Conservation (phyloP, 1,140 invertebrate genomes). For the Sycophila sp. region DNA sequence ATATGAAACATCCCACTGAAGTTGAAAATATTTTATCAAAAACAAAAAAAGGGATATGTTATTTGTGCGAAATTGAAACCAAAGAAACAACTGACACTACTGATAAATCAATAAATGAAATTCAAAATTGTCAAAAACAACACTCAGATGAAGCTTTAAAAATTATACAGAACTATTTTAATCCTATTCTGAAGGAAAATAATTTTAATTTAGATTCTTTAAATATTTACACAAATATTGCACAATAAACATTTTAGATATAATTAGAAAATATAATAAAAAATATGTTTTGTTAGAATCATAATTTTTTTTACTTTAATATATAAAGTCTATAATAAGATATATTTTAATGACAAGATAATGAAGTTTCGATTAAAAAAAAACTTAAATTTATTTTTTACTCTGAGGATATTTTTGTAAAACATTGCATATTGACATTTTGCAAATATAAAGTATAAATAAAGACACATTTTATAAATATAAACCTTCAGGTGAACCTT, state of each 20-base stretch:
- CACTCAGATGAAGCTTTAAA: conserved; percentile 43
- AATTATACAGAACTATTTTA: conserved; percentile 48
- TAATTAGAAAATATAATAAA: background rate
- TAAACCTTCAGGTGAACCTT: conserved; percentile 98
- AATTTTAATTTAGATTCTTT: conserved; percentile 41
- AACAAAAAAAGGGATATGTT: conserved; percentile 54
- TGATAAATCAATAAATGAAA: conserved; percentile 41
- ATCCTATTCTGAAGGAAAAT: conserved; percentile 45
- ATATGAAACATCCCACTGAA: conserved; percentile 47
- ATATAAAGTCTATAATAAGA: too few species aligned
- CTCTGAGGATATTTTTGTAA: conserved; percentile 25
- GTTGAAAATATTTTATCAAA: conserved; percentile 49
- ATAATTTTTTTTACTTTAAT: too few species aligned
- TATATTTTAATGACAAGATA: too few species aligned
- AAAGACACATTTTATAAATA: conserved; percentile 82
- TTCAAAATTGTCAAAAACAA: conserved; percentile 47
- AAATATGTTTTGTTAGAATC: background rate
- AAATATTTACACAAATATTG: conserved; percentile 37
- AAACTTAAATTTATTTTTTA: conserved; percentile 24
- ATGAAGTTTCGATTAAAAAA: too few species aligned
- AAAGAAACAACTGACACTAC: conserved; percentile 8
- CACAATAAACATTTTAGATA: background rate
- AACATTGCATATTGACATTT: conserved; percentile 28
- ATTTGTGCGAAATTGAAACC: conserved; percentile 47
- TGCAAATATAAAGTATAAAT: conserved; percentile 29